Base-by-base conservation (phyloP, 2,888 invertebrate genomes). In the Perizoma affinitatum region DNA sequence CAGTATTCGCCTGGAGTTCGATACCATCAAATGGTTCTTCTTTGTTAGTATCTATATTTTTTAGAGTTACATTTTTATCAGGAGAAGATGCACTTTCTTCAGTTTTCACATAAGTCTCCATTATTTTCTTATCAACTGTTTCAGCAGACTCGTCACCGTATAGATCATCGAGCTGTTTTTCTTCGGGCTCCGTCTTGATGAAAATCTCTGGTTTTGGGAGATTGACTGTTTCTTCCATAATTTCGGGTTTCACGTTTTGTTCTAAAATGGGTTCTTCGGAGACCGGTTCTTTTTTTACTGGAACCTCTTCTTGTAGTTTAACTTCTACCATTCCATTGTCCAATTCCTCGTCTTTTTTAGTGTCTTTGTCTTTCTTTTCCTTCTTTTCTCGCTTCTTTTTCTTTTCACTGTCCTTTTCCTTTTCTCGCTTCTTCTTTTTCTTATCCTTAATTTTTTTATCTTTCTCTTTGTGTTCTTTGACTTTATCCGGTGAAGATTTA, bases 1-100 rank as follows among this genome's bases (percentile, higher is more conserved):
- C 94, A 6, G 92, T 87, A 63, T 88, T 92, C 4, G 90, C 90
- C 79, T 94, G 94, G 56, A 94, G 79, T 75, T 94, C 94, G 47
- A 94, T 85, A 45, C 94, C 93, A 75, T 93, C 93, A 75, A 93
- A 93, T 5, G 90, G 88, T 66, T 90, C 90, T 52, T 94, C 94
- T 80, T 93, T 93, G 78, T 58, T 84, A 45, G 70, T 76, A 38
- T 91, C 90, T 63, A 73, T 71, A 48, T 46, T 40, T 11, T 40
- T 54, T 45, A 47, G 47, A 1, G 54, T 45, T 10, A 43, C 44
- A 53, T 76, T 79, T 70, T 83, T 84, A 11, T 83, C 80, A 10
- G 73, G 72, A 6, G 69, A 62, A 41, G 76, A 73, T 5, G 79
- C 76, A 46, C 74, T 82, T 48, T 82, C 82, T 51, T 87, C 86